Evolutionary conservation across 2,888 invertebrate genomes (phyloP).

Genomic region (Campaea margaritaria): DNA sequence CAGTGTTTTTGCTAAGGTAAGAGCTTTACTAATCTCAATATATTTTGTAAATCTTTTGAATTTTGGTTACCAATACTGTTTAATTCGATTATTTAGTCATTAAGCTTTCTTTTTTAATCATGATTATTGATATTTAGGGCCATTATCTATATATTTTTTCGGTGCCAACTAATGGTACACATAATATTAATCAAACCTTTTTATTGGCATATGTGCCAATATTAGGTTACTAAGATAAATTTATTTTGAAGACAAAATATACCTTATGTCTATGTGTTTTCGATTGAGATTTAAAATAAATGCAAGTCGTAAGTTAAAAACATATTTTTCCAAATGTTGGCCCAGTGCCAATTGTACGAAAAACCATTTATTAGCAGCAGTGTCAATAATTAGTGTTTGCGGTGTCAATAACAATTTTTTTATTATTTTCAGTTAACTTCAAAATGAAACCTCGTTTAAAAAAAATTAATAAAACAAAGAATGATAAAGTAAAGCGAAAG

Average conservation of each 20-base stretch:
- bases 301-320: conserved; percentile 14
- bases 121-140: conserved; percentile 7
- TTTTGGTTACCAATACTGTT: conserved; percentile 5
- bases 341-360: conserved; percentile 16
- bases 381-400: conserved; percentile 13
- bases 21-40: too few species aligned
- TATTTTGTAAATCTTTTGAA: neutral
- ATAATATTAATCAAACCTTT: conserved; percentile 16
- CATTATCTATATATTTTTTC: conserved; percentile 16
- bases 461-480: conserved; percentile 8
- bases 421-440: conserved; percentile 2
- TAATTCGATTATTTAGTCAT: conserved; percentile 1
- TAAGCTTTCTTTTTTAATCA: conserved; percentile 6
- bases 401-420: conserved; percentile 7
- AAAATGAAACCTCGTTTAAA: conserved; percentile 9
- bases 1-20: too few species aligned
- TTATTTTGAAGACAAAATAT: conserved; percentile 9
- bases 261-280: conserved; percentile 11
- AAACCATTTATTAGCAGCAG: conserved; percentile 17
- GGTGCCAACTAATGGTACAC: conserved; percentile 16
- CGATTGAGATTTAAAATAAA: conserved; percentile 16
- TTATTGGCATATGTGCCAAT: conserved; percentile 17
- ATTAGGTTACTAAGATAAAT: conserved; percentile 14
- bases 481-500: conserved; percentile 7
- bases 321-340: conserved; percentile 17